Evolutionary conservation across 2,888 invertebrate species (phyloP).

Genomic region (Aphelenchoides bicaudatus): DNA sequence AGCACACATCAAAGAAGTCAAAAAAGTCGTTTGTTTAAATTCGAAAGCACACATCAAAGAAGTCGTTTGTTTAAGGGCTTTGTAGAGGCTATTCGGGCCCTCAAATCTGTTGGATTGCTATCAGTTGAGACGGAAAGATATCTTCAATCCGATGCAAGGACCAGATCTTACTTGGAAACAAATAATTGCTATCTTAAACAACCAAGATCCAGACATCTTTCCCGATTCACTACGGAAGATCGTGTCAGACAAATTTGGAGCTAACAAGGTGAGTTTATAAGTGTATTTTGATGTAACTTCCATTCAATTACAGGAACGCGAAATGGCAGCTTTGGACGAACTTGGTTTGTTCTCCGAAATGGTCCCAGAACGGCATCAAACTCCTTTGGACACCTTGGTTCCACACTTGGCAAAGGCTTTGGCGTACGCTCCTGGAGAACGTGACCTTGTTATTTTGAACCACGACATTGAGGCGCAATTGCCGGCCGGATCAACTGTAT

Average conservation of each 20-base stretch:
- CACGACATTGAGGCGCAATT: conserved; percentile 88
- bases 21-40: neutral
- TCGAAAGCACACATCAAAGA: neutral
- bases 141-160: conserved; percentile 82
- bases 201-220: conserved; percentile 81
- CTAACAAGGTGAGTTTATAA: conserved; percentile 44
- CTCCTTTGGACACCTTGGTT: conserved; percentile 87
- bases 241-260: conserved; percentile 75
- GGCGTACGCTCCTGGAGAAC: conserved; percentile 69
- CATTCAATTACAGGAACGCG: too few species aligned
- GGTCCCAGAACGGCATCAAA: conserved; percentile 74
- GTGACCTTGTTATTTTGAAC: conserved; percentile 87
- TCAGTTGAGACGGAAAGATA: conserved; percentile 79
- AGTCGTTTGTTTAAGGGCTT: conserved; percentile 69
- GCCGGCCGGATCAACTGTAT: conserved; percentile 67
- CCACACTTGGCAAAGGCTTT: conserved; percentile 68
- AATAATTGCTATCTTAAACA: conserved; percentile 79
- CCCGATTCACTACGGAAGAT: conserved; percentile 84
- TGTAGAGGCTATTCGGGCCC: conserved; percentile 78
- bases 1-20: too few species aligned
- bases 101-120: conserved; percentile 82
- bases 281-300: too few species aligned
- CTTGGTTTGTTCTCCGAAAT: conserved; percentile 80
- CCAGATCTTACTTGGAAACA: conserved; percentile 93
- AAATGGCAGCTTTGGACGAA: conserved; percentile 46